Percentiles rank a stretch among this genome's conserved stretches.
Evolutionary conservation across 2,797 vertebrate genomes (phyloP).

Genomic region (Peromyscus melanophrys): DNA sequence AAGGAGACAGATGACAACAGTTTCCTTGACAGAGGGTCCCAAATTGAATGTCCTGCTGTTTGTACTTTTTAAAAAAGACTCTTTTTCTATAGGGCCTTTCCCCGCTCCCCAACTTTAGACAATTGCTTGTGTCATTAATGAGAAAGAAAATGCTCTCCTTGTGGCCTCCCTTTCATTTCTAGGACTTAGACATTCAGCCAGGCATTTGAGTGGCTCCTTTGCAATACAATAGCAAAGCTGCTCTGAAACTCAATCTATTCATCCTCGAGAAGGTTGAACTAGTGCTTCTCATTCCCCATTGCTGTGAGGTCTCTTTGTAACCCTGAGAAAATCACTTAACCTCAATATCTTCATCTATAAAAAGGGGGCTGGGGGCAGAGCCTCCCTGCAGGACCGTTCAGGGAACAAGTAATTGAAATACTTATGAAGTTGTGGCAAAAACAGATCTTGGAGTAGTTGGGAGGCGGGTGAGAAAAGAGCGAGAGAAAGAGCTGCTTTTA

Average conservation of each 20-base stretch:
- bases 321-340: slow-evolving; percentile 87
- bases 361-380: slow-evolving; percentile 69
- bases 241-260: slow-evolving; percentile 83
- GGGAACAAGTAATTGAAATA: slow-evolving; percentile 84
- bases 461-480: neutral
- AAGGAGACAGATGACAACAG: slow-evolving; percentile 69
- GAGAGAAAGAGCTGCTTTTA: slow-evolving; percentile 63
- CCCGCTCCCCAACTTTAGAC: slow-evolving; percentile 65
- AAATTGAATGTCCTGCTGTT: slow-evolving; percentile 63
- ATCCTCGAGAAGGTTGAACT: slow-evolving; percentile 73
- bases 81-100: slow-evolving; percentile 74
- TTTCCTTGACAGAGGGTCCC: slow-evolving; percentile 62
- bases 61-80: slow-evolving; percentile 49
- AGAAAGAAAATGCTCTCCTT: slow-evolving; percentile 69
- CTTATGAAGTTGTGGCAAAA: slow-evolving; percentile 81
- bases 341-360: slow-evolving; percentile 84
- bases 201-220: slow-evolving; percentile 69
- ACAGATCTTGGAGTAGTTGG: slow-evolving; percentile 73
- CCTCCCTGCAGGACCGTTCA: slow-evolving; percentile 75
- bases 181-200: slow-evolving; percentile 65
- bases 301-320: slow-evolving; percentile 81
- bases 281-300: slow-evolving; percentile 77
- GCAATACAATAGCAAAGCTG: slow-evolving; percentile 81
- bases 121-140: slow-evolving; percentile 80
- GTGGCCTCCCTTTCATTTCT: slow-evolving; percentile 76